Percentiles rank a stretch among this genome's conserved stretches.
These are phyloP conservation scores for Drosophila lacicola DNA, from an alignment of 2,888 invertebrate species.

Conservation along the genomic window DNA sequence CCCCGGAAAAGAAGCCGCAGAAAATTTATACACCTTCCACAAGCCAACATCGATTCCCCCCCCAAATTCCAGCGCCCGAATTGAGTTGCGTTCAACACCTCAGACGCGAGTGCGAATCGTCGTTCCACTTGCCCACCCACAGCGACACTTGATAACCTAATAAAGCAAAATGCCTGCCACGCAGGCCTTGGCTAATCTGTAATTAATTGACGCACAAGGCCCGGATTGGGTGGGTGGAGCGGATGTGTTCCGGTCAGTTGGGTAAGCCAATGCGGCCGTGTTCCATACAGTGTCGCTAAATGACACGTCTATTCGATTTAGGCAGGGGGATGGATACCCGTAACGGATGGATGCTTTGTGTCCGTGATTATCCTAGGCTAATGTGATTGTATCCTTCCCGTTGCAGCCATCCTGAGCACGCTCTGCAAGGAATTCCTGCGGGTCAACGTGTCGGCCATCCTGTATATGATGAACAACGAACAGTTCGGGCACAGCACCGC, in stretches of 20 bases:
- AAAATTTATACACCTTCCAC: conserved; percentile 7
- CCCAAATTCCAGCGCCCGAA: conserved; percentile 6
- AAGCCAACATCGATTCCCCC: too few relatives aligned
- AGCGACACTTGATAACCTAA: conserved; percentile 60
- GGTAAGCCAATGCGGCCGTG: conserved; percentile 27
- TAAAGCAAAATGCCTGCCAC: conserved; percentile 51
- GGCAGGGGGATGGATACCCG: background rate
- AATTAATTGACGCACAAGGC: conserved; percentile 72
- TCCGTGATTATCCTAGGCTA: conserved; percentile 10
- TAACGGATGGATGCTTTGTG: background rate
- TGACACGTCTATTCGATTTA: conserved; percentile 16
- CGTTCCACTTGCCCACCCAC: background rate
- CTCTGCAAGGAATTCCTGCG: conserved; percentile 95
- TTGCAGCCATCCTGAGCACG: conserved; percentile 92
- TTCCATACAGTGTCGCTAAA: conserved; percentile 29
- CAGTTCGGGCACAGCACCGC: conserved; percentile 96
- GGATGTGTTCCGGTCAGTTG: conserved; percentile 43
- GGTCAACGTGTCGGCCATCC: conserved; percentile 95
- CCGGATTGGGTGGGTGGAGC: background rate
- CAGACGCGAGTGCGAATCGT: conserved; percentile 8
- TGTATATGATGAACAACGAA: conserved; percentile 98
- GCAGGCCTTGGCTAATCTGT: conserved; percentile 69
- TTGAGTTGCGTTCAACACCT: conserved; percentile 36
- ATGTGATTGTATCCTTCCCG: conserved; percentile 76
- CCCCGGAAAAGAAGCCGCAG: conserved; percentile 1